Evolutionary conservation across 2,797 vertebrate genomes (phyloP).

Genomic region (Acipenser ruthenus): DNA sequence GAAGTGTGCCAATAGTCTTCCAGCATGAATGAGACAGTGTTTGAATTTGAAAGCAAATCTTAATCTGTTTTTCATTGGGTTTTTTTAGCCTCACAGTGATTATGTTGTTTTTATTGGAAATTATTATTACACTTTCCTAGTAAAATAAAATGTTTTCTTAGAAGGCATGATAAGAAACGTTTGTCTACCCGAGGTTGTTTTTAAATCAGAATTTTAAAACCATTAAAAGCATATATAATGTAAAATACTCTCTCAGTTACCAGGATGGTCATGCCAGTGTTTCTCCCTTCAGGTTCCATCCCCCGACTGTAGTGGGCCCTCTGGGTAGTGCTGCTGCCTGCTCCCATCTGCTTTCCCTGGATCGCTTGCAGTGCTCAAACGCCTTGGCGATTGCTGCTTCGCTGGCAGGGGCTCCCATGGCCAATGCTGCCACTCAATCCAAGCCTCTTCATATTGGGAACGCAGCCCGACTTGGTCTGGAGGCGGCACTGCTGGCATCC

Average conservation of each 20-base stretch:
- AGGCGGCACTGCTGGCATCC: slow-evolving; percentile 74
- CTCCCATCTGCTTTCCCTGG: slow-evolving; percentile 67
- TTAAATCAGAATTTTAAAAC: no score
- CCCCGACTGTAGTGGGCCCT: slow-evolving; percentile 76
- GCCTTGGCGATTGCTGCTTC: slow-evolving; percentile 76
- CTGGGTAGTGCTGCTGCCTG: slow-evolving; percentile 78
- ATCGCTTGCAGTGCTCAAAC: slow-evolving; percentile 52
- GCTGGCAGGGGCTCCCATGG: slow-evolving; percentile 78
- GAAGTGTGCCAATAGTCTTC: no score
- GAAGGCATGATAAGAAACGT: no score
- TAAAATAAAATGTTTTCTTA: no score
- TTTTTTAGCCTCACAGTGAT: neutral
- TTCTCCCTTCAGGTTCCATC: slow-evolving; percentile 69
- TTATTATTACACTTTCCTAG: no score
- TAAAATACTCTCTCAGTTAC: neutral
- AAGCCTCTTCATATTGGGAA: slow-evolving; percentile 79
- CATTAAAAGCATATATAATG: no score
- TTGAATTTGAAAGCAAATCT: neutral
- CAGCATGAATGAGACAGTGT: no score
- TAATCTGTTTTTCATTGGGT: neutral
- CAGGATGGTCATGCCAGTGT: slow-evolving; percentile 9
- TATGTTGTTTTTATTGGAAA: no score
- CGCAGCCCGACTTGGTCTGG: slow-evolving; percentile 70
- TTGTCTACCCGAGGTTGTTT: no score
- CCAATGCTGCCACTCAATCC: slow-evolving; percentile 78